Percentiles rank a stretch among this genome's conserved stretches.
phyloP scores from a whole-genome alignment of 1,140 invertebrate genomes.

The Halictus rubicundus region DNA sequence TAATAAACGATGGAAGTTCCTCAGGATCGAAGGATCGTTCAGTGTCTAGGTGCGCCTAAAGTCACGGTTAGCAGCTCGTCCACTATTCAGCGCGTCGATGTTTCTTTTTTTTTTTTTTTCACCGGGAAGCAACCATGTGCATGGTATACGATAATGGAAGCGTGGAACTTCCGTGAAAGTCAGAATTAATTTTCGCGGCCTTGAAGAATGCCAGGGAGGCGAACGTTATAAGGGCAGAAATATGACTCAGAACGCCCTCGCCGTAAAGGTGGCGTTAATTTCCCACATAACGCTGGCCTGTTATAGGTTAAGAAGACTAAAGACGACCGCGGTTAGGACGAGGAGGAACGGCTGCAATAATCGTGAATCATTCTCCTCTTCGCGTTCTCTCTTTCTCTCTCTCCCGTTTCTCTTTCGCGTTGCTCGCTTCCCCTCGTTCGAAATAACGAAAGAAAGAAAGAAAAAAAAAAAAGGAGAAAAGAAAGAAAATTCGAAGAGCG shows the following conservation, averaged over 20 bases:
- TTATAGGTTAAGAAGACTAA: conserved; percentile 21
- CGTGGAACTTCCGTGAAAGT: neutral
- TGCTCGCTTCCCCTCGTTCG: neutral
- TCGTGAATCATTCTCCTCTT: conserved; percentile 34
- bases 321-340: neutral
- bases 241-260: neutral
- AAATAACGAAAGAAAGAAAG: neutral
- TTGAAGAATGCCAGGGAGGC: neutral
- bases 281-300: neutral
- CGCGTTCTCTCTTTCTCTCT: neutral
- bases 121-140: too few relatives aligned
- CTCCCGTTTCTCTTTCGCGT: neutral
- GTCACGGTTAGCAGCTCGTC: too few relatives aligned
- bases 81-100: too few relatives aligned
- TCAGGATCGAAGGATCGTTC: too few relatives aligned
- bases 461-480: too few relatives aligned
- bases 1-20: too few relatives aligned
- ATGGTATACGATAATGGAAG: neutral
- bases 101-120: too few relatives aligned
- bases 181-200: conserved; percentile 10
- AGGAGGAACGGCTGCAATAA: conserved; percentile 28
- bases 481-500: conserved; percentile 3
- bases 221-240: neutral
- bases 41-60: too few relatives aligned
- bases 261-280: conserved; percentile 31